Conservation (phyloP, 2,797 vertebrate species). For the Phoxinus dragarum region DNA sequence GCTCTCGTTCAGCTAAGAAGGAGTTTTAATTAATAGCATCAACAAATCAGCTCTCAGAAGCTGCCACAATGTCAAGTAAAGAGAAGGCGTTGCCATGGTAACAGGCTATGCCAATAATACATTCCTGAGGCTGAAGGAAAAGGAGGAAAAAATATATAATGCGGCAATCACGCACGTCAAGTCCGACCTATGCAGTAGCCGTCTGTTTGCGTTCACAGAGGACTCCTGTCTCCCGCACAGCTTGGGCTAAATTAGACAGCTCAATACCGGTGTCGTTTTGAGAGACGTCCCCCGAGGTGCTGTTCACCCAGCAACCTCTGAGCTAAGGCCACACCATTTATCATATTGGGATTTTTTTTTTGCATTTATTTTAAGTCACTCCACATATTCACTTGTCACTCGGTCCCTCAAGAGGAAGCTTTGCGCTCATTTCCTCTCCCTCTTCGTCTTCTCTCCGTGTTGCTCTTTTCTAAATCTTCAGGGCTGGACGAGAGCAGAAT, state of each 20-base stretch:
- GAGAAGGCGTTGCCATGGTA: conserved; percentile 66
- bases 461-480: not conserved
- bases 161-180: conserved; percentile 44
- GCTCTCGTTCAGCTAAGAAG: conserved; percentile 46
- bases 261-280: conserved; percentile 7
- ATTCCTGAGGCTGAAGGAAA: conserved; percentile 50
- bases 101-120: conserved; percentile 63
- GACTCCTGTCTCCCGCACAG: not conserved
- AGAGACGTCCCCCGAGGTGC: not conserved
- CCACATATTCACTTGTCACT: conserved; percentile 21
- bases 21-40: conserved; percentile 64
- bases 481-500: conserved; percentile 29
- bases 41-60: conserved; percentile 56
- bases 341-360: conserved; percentile 42
- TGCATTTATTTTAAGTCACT: conserved; percentile 42
- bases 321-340: conserved; percentile 42
- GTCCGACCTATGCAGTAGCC: conserved; percentile 14
- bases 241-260: conserved; percentile 41
- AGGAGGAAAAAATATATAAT: conserved; percentile 39
- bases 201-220: conserved; percentile 26
- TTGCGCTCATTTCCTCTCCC: not conserved
- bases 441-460: not conserved
- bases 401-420: conserved; percentile 8
- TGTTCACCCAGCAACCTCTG: conserved; percentile 37
- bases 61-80: conserved; percentile 59